Evolutionary conservation across 2,113 vertebrate genomes (phyloP).

Genomic region (Lepus americanus): DNA sequence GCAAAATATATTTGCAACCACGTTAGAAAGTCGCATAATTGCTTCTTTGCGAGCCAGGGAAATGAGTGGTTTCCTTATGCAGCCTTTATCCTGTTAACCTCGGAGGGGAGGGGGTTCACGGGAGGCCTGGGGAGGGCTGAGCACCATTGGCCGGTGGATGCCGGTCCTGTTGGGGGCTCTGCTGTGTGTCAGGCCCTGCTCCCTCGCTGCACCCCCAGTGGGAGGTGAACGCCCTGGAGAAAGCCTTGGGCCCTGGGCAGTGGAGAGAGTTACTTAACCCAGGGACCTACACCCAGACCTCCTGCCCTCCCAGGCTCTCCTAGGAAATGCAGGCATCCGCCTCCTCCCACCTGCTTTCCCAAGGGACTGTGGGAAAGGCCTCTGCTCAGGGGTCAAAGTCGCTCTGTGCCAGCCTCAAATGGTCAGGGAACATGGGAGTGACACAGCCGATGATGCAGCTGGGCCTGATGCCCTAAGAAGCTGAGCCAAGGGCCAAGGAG

Average conservation of each 20-base stretch:
- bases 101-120: conserved; percentile 86
- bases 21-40: conserved; percentile 92
- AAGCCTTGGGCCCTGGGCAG: neutral
- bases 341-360: neutral
- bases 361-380: neutral
- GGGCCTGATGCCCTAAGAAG: no score
- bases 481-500: accelerated
- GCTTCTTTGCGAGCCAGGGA: conserved; percentile 90
- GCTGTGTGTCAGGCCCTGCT: conserved; percentile 66
- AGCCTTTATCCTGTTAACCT: conserved; percentile 92
- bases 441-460: neutral
- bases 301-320: accelerated
- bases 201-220: accelerated
- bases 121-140: conserved; percentile 84
- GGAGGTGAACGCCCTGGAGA: neutral
- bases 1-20: conserved; percentile 93
- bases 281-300: neutral
- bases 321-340: accelerated
- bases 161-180: conserved; percentile 81
- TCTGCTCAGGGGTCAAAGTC: neutral
- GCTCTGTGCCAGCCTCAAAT: neutral
- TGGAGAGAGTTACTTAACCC: neutral
- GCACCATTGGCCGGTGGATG: conserved; percentile 83
- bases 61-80: conserved; percentile 91
- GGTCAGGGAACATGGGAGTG: neutral